Conservation (phyloP, 2,797 vertebrate genomes). For the Hydrolagus colliei region DNA sequence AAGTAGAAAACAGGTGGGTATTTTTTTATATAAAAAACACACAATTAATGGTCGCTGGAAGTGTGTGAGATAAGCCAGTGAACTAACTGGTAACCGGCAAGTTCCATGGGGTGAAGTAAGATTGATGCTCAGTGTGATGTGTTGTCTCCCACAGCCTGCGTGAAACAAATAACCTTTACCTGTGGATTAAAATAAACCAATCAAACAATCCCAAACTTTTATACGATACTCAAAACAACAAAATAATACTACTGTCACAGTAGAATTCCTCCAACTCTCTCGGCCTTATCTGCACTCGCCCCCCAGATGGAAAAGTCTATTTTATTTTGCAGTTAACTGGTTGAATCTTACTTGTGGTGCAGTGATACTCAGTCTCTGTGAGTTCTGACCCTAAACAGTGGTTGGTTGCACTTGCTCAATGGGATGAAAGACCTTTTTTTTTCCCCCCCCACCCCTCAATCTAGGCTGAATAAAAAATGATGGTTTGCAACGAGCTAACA, state of each 20-base stretch:
- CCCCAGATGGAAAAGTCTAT: too few species aligned
- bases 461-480: background rate
- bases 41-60: too few species aligned
- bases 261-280: background rate
- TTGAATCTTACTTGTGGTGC: slow-evolving; percentile 31
- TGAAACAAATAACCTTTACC: background rate
- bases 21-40: too few species aligned
- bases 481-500: slow-evolving; percentile 40
- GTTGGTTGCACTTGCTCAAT: slow-evolving; percentile 39
- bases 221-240: too few species aligned
- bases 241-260: too few species aligned
- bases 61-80: background rate
- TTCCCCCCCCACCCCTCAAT: background rate
- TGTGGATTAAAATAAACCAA: too few species aligned
- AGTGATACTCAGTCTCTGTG: slow-evolving; percentile 34
- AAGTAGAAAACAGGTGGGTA: too few species aligned
- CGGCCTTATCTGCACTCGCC: too few species aligned
- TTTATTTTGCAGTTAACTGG: background rate
- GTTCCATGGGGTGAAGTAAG: background rate
- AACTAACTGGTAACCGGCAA: background rate
- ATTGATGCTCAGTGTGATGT: background rate
- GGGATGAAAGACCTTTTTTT: slow-evolving; percentile 32
- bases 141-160: background rate
- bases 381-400: slow-evolving; percentile 35
- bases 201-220: background rate